A percentile compares a stretch with the other conserved stretches of the same genome.
Evolutionary conservation across 2,797 vertebrate species (phyloP).

Genomic region (Poecilia gillii): DNA sequence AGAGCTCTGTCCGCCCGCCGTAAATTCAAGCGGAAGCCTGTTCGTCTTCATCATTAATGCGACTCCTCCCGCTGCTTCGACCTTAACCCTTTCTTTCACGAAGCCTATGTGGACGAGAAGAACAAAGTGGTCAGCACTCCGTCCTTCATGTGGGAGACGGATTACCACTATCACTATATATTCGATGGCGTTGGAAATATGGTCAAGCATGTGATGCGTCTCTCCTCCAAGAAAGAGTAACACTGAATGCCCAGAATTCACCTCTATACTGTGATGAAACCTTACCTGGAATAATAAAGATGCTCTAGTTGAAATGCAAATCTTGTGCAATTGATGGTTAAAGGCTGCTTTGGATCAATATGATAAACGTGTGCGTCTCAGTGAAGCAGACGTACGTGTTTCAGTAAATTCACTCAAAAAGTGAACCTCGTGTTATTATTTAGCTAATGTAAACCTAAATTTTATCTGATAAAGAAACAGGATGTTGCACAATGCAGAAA

Average conservation of each 20-base stretch:
- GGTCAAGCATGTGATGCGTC: slow-evolving; percentile 81
- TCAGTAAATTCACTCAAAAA: background rate
- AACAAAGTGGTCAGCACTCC: slow-evolving; percentile 84
- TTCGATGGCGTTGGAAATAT: slow-evolving; percentile 82
- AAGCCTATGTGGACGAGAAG: slow-evolving; percentile 80
- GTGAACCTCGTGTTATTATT: background rate
- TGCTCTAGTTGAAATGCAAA: slow-evolving; percentile 48
- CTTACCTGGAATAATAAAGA: slow-evolving; percentile 48
- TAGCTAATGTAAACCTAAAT: background rate
- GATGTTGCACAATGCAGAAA: background rate
- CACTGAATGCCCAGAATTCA: slow-evolving; percentile 21
- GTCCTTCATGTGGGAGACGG: slow-evolving; percentile 82
- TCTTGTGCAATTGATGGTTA: slow-evolving; percentile 44
- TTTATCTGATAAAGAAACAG: background rate
- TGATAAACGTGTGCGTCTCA: background rate
- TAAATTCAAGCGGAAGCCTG: background rate
- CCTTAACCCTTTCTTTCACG: slow-evolving; percentile 68
- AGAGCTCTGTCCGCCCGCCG: background rate
- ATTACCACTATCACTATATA: slow-evolving; percentile 81
- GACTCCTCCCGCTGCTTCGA: slow-evolving; percentile 15
- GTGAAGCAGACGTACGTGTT: background rate
- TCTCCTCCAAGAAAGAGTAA: slow-evolving; percentile 72
- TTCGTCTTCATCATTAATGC: background rate
- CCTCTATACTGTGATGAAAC: slow-evolving; percentile 38
- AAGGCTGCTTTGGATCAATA: background rate